Evolutionary conservation across 2,888 invertebrate genomes (phyloP).

Genomic region (Cephus nigrinus): DNA sequence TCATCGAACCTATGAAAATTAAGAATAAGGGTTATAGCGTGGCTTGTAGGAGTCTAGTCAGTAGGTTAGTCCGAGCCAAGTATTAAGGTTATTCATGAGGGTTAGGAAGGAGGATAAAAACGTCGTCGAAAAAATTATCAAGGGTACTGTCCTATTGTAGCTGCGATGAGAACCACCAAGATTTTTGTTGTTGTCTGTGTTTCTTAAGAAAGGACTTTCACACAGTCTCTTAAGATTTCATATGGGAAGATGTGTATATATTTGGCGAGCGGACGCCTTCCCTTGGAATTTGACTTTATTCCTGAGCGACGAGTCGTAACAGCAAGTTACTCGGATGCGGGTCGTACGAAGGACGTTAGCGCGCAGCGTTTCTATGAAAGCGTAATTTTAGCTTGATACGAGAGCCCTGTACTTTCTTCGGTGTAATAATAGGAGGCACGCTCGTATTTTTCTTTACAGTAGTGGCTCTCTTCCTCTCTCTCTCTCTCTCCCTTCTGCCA

Average conservation of each 20-base stretch:
- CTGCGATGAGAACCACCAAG: background rate
- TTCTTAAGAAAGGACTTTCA: background rate
- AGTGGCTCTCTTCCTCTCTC: slow-evolving; percentile 13
- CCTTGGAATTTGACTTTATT: background rate
- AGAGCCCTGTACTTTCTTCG: slow-evolving; percentile 19
- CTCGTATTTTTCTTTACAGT: slow-evolving; percentile 35
- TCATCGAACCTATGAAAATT: background rate
- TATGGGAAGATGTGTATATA: too few relatives aligned
- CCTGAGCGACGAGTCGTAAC: background rate
- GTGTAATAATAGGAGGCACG: slow-evolving; percentile 32
- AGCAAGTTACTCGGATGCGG: background rate
- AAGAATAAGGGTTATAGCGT: background rate
- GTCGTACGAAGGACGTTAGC: background rate
- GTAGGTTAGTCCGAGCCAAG: background rate
- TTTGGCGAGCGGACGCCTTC: background rate
- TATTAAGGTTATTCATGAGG: background rate
- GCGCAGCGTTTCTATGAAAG: slow-evolving; percentile 16
- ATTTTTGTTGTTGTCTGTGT: background rate
- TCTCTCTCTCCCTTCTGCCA: background rate
- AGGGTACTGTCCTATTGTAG: background rate
- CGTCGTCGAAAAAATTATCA: background rate
- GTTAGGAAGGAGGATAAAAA: background rate
- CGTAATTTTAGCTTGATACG: slow-evolving; percentile 44
- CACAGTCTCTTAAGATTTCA: background rate
- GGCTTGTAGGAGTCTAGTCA: background rate